phyloP scores from a whole-genome alignment of 2,888 invertebrate genomes.

The Lepidochrysops patricia region DNA sequence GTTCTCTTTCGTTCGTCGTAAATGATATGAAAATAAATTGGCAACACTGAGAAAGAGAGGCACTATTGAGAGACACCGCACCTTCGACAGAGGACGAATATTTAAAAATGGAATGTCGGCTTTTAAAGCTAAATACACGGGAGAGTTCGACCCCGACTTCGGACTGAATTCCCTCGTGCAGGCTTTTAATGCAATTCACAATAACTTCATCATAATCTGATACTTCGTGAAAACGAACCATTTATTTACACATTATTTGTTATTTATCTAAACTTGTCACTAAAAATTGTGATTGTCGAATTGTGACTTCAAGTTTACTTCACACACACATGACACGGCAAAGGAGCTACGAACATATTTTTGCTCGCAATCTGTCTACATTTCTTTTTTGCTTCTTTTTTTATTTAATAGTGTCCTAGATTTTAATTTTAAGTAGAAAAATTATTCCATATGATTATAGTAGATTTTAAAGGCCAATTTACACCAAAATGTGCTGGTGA shows the following conservation, averaged over 20 bases:
- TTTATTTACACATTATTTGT: slow-evolving; percentile 3
- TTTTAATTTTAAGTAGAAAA: background rate
- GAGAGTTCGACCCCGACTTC: too few species aligned
- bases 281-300: slow-evolving; percentile 12
- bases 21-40: background rate
- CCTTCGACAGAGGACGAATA: background rate
- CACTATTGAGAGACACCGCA: slow-evolving; percentile 6
- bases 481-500: too few species aligned
- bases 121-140: too few species aligned
- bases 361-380: background rate
- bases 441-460: background rate
- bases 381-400: background rate
- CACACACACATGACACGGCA: background rate
- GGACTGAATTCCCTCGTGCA: too few species aligned
- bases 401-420: background rate
- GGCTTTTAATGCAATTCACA: background rate
- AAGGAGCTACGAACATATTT: background rate
- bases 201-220: background rate
- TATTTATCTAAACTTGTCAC: slow-evolving; percentile 5
- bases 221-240: background rate
- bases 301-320: slow-evolving; percentile 17
- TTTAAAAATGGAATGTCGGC: background rate
- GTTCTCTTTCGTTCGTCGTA: slow-evolving; percentile 16
- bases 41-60: slow-evolving; percentile 4
- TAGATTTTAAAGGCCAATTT: too few species aligned